Conservation (phyloP, 2,888 invertebrate species). For the Alviniconcha strummeri region DNA sequence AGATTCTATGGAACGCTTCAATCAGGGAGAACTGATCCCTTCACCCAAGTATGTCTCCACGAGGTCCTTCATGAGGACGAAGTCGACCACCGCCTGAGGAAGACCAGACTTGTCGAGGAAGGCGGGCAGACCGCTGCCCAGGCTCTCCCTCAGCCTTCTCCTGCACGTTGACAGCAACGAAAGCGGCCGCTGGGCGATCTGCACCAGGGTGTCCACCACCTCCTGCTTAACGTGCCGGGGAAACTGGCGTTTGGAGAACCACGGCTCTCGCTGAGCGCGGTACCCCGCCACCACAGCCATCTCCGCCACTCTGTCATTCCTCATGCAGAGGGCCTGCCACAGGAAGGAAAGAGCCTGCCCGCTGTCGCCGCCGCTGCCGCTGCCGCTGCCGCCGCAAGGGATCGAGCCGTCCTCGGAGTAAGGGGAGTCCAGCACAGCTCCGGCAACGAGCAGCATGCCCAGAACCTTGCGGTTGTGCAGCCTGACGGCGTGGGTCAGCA, state of each 20-base stretch:
- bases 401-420: not conserved
- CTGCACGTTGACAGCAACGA: not conserved
- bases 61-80: conserved; percentile 18
- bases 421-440: conserved; percentile 14
- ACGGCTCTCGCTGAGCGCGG: not conserved
- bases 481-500: not conserved
- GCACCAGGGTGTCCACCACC: not conserved
- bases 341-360: not conserved
- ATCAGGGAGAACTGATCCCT: too few species aligned
- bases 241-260: not conserved
- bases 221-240: not conserved
- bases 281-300: conserved; percentile 19
- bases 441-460: not conserved
- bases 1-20: too few species aligned
- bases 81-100: not conserved
- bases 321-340: not conserved
- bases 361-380: not conserved
- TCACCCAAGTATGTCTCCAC: not conserved
- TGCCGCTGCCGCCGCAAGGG: not conserved
- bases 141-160: not conserved
- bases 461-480: not conserved
- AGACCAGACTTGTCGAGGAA: not conserved
- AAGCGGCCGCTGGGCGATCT: not conserved
- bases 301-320: not conserved
- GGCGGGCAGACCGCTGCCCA: not conserved